Base-by-base conservation (phyloP, 2,797 vertebrate species). In the Pygocentrus nattereri region DNA sequence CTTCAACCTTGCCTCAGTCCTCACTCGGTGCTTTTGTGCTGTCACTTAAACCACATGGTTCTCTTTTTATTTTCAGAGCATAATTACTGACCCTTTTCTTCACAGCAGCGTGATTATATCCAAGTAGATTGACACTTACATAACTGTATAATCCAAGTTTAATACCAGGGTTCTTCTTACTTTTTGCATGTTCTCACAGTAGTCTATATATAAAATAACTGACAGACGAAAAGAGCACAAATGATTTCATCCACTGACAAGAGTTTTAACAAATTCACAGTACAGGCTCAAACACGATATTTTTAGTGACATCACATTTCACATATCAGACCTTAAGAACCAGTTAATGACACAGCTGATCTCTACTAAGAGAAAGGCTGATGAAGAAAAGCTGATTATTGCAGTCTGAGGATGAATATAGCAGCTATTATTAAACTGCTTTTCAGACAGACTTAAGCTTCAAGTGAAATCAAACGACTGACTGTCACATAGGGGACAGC, bases 51-150 rank as follows among this genome's bases (percentile, higher is more conserved):
- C 44, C 13, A 70, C 67, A 49, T 70, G 41, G 21, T 70, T 52
- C 18, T 50, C 25, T 71, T n/a, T n/a, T n/a, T 34, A 34, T 56
- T 52, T 58, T 25, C 71, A 58, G 31, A 74, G 54, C 4, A 58
- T 74, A 58, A 34, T 74, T 74, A 34, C 52, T 58, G 54, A 58
- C 31, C n/a, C 52, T 56, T 73, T 56, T 62, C 21, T 38, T 56
- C n/a, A 56, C 10, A 47, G 47, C 41, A 30, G 52, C 47, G 19
- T 23, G n/a, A 76, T 58, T 70, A 70, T 52, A 81, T 71, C 30
- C 74, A 72, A 23, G 47, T 25, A 72, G 15, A 77, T 13, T 65
- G 49, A 23, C 67, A 82, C 50, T 62, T 76, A 81, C 30, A 61
- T 62, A 62, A 54, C 1, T 64, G 61, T 59, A 59, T 44, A 68